Evolutionary conservation across 2,888 invertebrate species (phyloP).

Genomic region (Selenia dentaria): DNA sequence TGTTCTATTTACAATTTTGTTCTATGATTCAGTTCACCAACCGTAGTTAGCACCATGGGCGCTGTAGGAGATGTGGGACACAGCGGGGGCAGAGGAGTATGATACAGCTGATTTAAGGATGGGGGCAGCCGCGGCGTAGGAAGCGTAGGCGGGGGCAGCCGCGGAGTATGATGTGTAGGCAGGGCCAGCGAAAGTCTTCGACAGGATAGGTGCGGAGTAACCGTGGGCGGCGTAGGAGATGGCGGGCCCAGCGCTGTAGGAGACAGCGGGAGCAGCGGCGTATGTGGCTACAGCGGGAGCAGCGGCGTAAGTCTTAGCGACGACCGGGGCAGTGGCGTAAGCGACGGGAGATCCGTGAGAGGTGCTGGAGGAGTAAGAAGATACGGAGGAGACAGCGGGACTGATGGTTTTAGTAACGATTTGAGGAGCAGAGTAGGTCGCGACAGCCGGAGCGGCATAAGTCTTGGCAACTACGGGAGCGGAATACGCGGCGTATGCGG

Average conservation of each 20-base stretch:
- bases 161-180: slow-evolving; percentile 55
- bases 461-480: slow-evolving; percentile 53
- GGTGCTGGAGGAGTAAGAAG: slow-evolving; percentile 55
- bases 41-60: slow-evolving; percentile 87
- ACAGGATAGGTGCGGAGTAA: slow-evolving; percentile 43
- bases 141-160: slow-evolving; percentile 56
- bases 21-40: slow-evolving; percentile 80
- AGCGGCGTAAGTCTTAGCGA: slow-evolving; percentile 49
- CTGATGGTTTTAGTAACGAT: slow-evolving; percentile 51
- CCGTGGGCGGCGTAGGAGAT: slow-evolving; percentile 55
- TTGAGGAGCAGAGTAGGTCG: slow-evolving; percentile 46
- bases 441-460: slow-evolving; percentile 50
- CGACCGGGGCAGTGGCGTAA: slow-evolving; percentile 60
- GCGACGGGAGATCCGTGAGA: slow-evolving; percentile 58
- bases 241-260: slow-evolving; percentile 53
- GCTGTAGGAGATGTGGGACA: slow-evolving; percentile 86
- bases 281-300: slow-evolving; percentile 51
- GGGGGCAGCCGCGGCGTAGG: slow-evolving; percentile 60
- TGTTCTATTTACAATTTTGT: slow-evolving; percentile 58
- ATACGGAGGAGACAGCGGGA: slow-evolving; percentile 54
- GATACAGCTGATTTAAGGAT: slow-evolving; percentile 71
- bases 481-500: slow-evolving; percentile 56
- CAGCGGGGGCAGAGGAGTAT: slow-evolving; percentile 85
- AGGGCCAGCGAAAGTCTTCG: slow-evolving; percentile 51
- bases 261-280: slow-evolving; percentile 49